Evolutionary conservation across 2,888 invertebrate genomes (phyloP), one percentile per base, ranked within the genome.

Genomic region (Cantharis rustica): DNA sequence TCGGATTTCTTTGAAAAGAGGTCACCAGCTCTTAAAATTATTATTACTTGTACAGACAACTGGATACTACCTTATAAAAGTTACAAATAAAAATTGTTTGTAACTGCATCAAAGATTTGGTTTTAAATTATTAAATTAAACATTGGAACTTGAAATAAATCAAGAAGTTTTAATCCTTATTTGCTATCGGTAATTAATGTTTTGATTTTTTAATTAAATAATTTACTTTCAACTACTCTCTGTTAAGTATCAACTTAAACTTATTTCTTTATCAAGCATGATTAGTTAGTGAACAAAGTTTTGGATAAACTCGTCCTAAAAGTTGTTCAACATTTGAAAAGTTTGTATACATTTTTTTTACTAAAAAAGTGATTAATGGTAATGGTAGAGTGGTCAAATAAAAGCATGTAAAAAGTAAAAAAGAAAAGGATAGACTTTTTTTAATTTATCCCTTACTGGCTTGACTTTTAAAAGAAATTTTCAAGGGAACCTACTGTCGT

Each of bases 401-500:
- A 66, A 66, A 66, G 23, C 64, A 20, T 13, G 64, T 66, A n/a
- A 23, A 66, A 66, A 66, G 23, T 66, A 66, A n/a, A 16, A 66
- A 66, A 27, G 26, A 20, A 66, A 66, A 66, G 68, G 62, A 47
- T 23, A 26, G 76, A 76, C 72, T 70, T 77, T 77, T 47, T 74
- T 71, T 68, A 74, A 72, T 77, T 77, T 74, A 71, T 77, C 69
- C 71, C 64, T n/a, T 16, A 69, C 47, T 47, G 47, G 20, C 74
- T 62, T 16, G 63, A 76, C 72, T 76, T 76, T 75, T 61, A 61
- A 75, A 75, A 76, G 76, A 76, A 71, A 73, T 72, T 23, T 64
- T 20, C 64, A 66, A 66, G 23, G 64, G 23, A 73, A 77, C 72
- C 74, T 71, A 72, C 72, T 72, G 74, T 66, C 64, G 74, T 75